Conservation (phyloP, 2,888 invertebrate species). For the Schrankia costaestrigalis region DNA sequence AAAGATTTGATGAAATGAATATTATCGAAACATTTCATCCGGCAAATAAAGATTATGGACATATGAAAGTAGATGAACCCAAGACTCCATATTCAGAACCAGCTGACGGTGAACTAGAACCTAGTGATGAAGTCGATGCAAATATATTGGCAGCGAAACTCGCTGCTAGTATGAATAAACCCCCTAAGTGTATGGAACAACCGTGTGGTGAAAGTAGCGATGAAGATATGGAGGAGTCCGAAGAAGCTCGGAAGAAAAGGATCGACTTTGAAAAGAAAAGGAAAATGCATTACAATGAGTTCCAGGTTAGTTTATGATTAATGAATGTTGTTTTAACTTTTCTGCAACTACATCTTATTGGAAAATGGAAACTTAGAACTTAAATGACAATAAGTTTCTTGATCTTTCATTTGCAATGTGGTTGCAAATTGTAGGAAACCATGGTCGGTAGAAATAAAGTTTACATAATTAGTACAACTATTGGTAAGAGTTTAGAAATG, state of each 20-base stretch:
- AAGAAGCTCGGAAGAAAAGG: slow-evolving; percentile 83
- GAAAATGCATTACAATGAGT: slow-evolving; percentile 99
- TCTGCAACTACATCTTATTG: slow-evolving; percentile 31
- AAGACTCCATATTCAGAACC: slow-evolving; percentile 92
- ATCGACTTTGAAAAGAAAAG: slow-evolving; percentile 94
- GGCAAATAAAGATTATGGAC: slow-evolving; percentile 98
- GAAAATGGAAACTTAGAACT: no score
- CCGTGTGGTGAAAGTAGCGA: slow-evolving; percentile 82
- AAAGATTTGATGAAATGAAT: slow-evolving; percentile 99
- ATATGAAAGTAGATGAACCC: slow-evolving; percentile 98
- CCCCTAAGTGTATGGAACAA: slow-evolving; percentile 66
- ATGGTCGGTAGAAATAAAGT: no score
- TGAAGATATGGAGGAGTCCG: slow-evolving; percentile 81
- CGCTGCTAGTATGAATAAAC: slow-evolving; percentile 76
- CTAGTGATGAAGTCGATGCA: slow-evolving; percentile 83
- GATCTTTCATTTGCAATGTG: no score
- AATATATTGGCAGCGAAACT: slow-evolving; percentile 88
- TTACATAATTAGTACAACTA: no score
- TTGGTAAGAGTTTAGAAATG: no score
- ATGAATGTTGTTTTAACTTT: slow-evolving; percentile 14
- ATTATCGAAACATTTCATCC: slow-evolving; percentile 99
- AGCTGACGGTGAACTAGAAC: slow-evolving; percentile 81
- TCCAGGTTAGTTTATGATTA: slow-evolving; percentile 63
- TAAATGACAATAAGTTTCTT: no score
- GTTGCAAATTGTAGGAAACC: no score